A percentile compares a stretch with the other conserved stretches of the same genome.
phyloP scores from a whole-genome alignment of 1,140 invertebrate species.

The Hyles vespertilio region DNA sequence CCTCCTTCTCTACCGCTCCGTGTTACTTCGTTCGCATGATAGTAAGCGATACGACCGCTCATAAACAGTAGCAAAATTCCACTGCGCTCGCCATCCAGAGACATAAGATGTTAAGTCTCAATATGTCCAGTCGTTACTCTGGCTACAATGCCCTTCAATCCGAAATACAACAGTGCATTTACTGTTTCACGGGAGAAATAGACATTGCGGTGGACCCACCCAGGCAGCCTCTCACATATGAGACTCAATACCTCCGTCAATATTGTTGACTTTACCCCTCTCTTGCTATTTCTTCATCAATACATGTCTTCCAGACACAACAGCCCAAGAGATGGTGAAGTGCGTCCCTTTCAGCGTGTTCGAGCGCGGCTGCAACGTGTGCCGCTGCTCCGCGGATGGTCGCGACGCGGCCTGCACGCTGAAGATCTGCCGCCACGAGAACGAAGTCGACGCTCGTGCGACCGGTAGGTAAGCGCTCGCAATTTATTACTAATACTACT shows the following conservation, averaged over 20 bases:
- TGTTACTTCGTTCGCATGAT: too few species aligned
- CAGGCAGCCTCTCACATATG: too few species aligned
- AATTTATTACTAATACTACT: background rate
- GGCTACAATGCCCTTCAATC: too few species aligned
- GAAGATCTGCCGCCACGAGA: conserved; percentile 38
- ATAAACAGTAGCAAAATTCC: too few species aligned
- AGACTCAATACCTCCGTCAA: background rate
- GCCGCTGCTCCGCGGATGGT: conserved; percentile 62
- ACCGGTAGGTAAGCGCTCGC: conserved; percentile 19
- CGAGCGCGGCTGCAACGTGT: conserved; percentile 67
- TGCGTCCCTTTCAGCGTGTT: conserved; percentile 67
- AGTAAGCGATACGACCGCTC: too few species aligned
- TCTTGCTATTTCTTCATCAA: background rate
- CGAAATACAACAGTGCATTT: too few species aligned
- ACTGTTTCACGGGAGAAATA: too few species aligned
- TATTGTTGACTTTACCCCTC: background rate
- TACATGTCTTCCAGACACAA: conserved; percentile 26
- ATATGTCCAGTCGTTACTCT: too few species aligned
- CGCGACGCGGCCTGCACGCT: conserved; percentile 63
- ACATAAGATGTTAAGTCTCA: too few species aligned
- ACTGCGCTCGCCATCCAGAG: too few species aligned
- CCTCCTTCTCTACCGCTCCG: too few species aligned
- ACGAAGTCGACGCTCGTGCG: conserved; percentile 21
- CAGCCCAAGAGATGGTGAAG: conserved; percentile 27
- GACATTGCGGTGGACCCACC: too few species aligned